These are phyloP conservation scores for Trigoniulus corallinus DNA, from an alignment of 1,140 invertebrate species.

Conservation along the genomic window DNA sequence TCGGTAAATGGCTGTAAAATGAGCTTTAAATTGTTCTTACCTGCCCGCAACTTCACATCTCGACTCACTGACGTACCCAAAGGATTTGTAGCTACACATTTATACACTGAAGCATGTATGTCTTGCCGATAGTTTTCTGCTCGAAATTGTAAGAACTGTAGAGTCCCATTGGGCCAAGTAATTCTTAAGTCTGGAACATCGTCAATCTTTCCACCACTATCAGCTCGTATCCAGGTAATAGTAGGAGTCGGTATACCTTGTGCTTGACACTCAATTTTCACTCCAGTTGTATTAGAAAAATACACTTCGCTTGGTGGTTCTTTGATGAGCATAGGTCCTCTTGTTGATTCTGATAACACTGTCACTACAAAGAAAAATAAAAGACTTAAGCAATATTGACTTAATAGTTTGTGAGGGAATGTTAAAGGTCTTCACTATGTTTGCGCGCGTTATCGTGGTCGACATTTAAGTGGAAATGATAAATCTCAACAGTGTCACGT, in stretches of 20 bases:
- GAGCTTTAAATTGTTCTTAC: too few species aligned
- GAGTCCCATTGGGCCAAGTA: neutral
- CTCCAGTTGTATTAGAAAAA: slow-evolving; percentile 85
- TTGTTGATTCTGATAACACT: neutral
- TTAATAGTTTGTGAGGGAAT: too few species aligned
- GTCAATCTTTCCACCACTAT: slow-evolving; percentile 20
- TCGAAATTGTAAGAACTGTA: neutral
- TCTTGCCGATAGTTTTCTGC: neutral
- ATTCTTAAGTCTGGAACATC: neutral
- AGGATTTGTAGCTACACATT: neutral
- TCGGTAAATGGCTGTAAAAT: too few species aligned
- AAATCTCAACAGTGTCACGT: too few species aligned
- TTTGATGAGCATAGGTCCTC: slow-evolving; percentile 73
- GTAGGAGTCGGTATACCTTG: slow-evolving; percentile 75
- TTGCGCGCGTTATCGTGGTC: too few species aligned
- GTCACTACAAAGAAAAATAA: neutral
- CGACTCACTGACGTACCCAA: neutral
- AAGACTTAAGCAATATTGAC: too few species aligned
- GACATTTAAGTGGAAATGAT: too few species aligned
- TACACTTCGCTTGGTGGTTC: slow-evolving; percentile 81
- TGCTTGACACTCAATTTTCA: slow-evolving; percentile 78
- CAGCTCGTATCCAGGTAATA: slow-evolving; percentile 77
- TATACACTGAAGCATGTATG: neutral
- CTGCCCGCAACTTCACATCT: neutral
- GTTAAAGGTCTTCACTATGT: too few species aligned